Conservation (phyloP, 2,113 vertebrate species). For the Ellobius talpinus region DNA sequence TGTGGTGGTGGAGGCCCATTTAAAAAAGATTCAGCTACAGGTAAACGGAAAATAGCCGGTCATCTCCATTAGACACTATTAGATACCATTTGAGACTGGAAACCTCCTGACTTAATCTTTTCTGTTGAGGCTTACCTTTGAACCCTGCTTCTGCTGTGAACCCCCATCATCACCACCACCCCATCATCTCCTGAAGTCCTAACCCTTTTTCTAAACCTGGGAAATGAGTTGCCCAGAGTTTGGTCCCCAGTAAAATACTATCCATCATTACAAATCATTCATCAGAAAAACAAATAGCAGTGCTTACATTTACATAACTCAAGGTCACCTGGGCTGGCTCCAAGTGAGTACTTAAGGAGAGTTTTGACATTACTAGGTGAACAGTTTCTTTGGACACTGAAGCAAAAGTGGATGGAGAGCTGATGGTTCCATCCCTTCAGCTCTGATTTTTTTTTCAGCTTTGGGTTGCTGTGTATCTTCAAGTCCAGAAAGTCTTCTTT, state of each 20-base stretch:
- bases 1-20: neutral
- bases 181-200: neutral
- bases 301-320: neutral
- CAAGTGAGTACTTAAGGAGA: neutral
- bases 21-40: neutral
- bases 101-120: neutral
- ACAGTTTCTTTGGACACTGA: neutral
- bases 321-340: neutral
- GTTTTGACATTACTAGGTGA: neutral
- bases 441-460: neutral
- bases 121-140: neutral
- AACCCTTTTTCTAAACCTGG: neutral
- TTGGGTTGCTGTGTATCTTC: neutral
- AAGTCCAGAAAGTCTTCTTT: neutral
- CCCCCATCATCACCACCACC: neutral
- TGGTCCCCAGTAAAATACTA: neutral
- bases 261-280: neutral
- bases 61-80: neutral
- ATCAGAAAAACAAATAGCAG: neutral
- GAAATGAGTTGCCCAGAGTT: neutral
- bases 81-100: neutral
- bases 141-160: neutral
- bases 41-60: constrained; percentile 43
- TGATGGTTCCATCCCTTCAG: neutral
- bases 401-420: neutral